Evolutionary conservation across 2,888 invertebrate species (phyloP).

Genomic region (Andrena bucephala): DNA sequence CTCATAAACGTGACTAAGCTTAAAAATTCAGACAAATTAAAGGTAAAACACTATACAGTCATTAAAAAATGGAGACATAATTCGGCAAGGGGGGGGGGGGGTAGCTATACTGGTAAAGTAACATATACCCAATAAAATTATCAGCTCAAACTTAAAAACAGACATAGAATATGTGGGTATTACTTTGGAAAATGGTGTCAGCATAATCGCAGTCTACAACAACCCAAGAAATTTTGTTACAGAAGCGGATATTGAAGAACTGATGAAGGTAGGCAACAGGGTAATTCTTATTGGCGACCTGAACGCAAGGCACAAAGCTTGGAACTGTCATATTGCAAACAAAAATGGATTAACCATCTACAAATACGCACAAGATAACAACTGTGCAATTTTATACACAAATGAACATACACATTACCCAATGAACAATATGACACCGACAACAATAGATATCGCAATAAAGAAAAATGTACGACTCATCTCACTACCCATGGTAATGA

Average conservation of each 20-base stretch:
- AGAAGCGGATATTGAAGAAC: background rate
- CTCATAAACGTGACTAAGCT: too few relatives aligned
- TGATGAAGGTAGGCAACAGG: conserved; percentile 37
- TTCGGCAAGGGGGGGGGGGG: too few relatives aligned
- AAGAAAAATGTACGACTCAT: conserved; percentile 67
- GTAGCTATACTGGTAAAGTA: too few relatives aligned
- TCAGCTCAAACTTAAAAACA: background rate
- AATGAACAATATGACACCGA: conserved; percentile 60
- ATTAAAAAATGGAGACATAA: too few relatives aligned
- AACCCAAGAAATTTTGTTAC: background rate
- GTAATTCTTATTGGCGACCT: conserved; percentile 65
- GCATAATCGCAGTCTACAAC: background rate
- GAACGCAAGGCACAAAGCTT: conserved; percentile 64
- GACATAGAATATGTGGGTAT: too few relatives aligned
- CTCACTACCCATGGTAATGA: conserved; percentile 28
- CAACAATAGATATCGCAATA: conserved; percentile 55
- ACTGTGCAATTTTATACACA: conserved; percentile 58
- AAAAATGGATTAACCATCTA: conserved; percentile 56
- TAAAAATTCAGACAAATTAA: too few relatives aligned
- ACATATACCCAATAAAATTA: background rate
- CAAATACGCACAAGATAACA: conserved; percentile 59
- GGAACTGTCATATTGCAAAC: conserved; percentile 66
- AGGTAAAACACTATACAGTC: too few relatives aligned
- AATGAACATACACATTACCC: conserved; percentile 67
- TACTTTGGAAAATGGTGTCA: too few relatives aligned